A percentile compares a stretch with the other conserved stretches of the same genome.
Evolutionary conservation across 2,888 invertebrate species (phyloP).

Genomic region (Acanthosepion esculentum): DNA sequence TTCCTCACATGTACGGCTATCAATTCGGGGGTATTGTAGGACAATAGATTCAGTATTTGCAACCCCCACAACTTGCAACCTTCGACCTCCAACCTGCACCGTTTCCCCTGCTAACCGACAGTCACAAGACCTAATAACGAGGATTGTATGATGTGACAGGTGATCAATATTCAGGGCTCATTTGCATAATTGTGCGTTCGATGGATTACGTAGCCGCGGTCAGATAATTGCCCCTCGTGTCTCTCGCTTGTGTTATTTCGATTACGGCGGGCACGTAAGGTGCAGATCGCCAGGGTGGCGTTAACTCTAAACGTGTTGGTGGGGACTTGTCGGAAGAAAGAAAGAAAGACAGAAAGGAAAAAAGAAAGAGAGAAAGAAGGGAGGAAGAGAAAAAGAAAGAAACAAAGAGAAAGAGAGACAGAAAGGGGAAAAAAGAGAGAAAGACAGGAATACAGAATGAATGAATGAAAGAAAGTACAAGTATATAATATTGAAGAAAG

Average conservation of each 20-base stretch:
- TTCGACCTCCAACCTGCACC: too few species aligned
- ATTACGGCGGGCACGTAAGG: background rate
- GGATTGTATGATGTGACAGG: background rate
- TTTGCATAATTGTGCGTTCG: conserved; percentile 33
- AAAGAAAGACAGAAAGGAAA: background rate
- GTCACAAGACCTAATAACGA: background rate
- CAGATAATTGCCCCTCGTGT: conserved; percentile 15
- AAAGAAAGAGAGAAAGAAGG: background rate
- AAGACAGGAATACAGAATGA: background rate
- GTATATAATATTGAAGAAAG: too few species aligned
- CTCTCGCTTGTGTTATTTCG: background rate
- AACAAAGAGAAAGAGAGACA: rapidly evolving
- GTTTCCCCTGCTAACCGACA: background rate
- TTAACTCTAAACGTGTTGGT: background rate
- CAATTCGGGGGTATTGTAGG: too few species aligned
- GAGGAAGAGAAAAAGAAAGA: too few species aligned
- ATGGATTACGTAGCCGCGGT: background rate
- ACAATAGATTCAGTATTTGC: too few species aligned
- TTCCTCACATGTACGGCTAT: too few species aligned
- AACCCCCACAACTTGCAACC: too few species aligned
- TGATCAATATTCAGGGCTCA: background rate
- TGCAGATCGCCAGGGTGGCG: background rate
- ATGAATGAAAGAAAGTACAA: background rate
- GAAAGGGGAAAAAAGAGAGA: background rate
- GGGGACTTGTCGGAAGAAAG: background rate